phyloP scores from a whole-genome alignment of 2,888 invertebrate species.

The Phyto melanocephala region DNA sequence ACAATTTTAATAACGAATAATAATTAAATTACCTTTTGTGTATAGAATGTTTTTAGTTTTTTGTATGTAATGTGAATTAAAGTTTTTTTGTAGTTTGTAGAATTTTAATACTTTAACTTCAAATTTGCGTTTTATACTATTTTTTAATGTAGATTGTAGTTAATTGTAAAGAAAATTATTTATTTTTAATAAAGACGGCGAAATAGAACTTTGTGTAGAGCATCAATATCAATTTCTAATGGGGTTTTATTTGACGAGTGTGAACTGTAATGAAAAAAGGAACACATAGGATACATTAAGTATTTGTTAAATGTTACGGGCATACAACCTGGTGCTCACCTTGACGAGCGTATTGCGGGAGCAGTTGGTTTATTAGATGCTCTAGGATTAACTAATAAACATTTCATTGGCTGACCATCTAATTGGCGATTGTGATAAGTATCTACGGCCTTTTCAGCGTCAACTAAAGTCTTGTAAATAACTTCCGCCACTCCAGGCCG shows the following conservation, averaged over 20 bases:
- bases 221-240: constrained; percentile 79
- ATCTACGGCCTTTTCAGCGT: constrained; percentile 94
- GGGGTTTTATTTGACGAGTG: constrained; percentile 73
- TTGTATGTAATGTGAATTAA: neutral
- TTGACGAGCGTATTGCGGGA: constrained; percentile 72
- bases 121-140: constrained; percentile 4
- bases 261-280: constrained; percentile 54
- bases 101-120: constrained; percentile 13
- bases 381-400: constrained; percentile 89
- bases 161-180: constrained; percentile 13
- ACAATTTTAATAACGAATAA: neutral
- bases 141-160: constrained; percentile 28
- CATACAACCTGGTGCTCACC: constrained; percentile 68
- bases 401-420: constrained; percentile 96
- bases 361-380: constrained; percentile 82
- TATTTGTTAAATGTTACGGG: constrained; percentile 8
- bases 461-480: constrained; percentile 90
- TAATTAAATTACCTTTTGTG: constrained; percentile 13
- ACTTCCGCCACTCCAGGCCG: constrained; percentile 95
- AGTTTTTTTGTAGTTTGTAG: too few species aligned
- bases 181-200: constrained; percentile 71
- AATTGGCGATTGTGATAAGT: constrained; percentile 95
- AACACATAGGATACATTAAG: constrained; percentile 45
- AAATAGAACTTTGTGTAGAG: constrained; percentile 78
- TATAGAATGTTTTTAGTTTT: neutral